Conservation (phyloP, 2,113 vertebrate genomes). For the Scopus umbretta region DNA sequence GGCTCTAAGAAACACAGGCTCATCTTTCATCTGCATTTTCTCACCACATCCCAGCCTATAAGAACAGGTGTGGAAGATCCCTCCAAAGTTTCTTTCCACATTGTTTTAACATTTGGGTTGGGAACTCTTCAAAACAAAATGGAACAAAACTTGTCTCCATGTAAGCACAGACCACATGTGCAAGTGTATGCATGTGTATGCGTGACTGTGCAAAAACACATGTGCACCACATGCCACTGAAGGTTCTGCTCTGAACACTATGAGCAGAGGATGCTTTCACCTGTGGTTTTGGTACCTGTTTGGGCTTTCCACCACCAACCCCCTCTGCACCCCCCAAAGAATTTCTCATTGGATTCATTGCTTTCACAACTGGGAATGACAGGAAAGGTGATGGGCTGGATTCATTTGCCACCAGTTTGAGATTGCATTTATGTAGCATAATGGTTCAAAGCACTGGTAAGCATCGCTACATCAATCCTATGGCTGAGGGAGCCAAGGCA, state of each 20-base stretch:
- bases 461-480: fast-evolving
- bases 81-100: not conserved
- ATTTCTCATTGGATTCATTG: not conserved
- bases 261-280: not conserved
- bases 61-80: not conserved
- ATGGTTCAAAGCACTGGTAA: not conserved
- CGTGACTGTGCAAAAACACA: not conserved
- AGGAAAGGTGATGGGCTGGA: not conserved
- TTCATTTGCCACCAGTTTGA: not conserved
- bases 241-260: not conserved
- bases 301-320: too few species aligned
- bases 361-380: not conserved
- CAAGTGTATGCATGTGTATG: not conserved
- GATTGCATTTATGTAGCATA: not conserved
- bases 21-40: not conserved
- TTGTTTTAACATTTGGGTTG: not conserved
- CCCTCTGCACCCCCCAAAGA: not conserved
- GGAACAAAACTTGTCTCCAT: not conserved
- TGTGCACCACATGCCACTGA: not conserved
- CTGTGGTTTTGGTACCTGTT: not conserved
- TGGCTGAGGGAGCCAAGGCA: not conserved
- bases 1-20: not conserved
- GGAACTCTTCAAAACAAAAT: not conserved
- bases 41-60: not conserved
- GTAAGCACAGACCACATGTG: not conserved